Conservation (phyloP, 2,113 vertebrate genomes). For the Gallinago jamesoni region DNA sequence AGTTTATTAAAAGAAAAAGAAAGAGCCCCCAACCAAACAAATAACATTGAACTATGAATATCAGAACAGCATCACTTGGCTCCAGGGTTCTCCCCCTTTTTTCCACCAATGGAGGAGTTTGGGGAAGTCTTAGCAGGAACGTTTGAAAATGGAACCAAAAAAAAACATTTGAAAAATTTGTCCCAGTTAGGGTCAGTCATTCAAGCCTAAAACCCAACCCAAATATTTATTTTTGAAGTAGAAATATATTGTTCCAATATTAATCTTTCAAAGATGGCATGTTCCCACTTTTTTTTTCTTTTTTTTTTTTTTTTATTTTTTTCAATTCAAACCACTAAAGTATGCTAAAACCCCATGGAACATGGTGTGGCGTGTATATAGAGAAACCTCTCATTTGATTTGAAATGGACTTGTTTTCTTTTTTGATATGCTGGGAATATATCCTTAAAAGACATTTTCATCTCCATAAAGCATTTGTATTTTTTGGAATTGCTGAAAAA, state of each 20-base stretch:
- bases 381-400: neutral
- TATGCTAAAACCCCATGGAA: neutral
- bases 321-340: neutral
- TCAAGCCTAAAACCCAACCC: neutral
- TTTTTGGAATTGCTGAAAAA: conserved; percentile 13
- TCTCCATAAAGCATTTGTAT: neutral
- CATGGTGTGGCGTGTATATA: neutral
- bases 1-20: conserved; percentile 52
- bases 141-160: neutral
- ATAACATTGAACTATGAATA: conserved; percentile 6
- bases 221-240: neutral
- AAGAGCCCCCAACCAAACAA: conserved; percentile 39
- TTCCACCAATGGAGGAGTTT: neutral
- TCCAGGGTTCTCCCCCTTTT: neutral
- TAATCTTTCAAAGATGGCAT: neutral
- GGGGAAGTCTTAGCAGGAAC: neutral
- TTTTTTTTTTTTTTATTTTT: no score
- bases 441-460: neutral
- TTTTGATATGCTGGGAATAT: neutral
- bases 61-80: neutral
- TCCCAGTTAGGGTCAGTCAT: neutral
- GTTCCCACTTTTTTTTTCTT: neutral
- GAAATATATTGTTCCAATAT: neutral
- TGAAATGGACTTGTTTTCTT: neutral
- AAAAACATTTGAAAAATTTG: neutral